Evolutionary conservation across 2,113 vertebrate genomes (phyloP), one percentile per base, ranked within the genome.

Genomic region (Piprites chloris): DNA sequence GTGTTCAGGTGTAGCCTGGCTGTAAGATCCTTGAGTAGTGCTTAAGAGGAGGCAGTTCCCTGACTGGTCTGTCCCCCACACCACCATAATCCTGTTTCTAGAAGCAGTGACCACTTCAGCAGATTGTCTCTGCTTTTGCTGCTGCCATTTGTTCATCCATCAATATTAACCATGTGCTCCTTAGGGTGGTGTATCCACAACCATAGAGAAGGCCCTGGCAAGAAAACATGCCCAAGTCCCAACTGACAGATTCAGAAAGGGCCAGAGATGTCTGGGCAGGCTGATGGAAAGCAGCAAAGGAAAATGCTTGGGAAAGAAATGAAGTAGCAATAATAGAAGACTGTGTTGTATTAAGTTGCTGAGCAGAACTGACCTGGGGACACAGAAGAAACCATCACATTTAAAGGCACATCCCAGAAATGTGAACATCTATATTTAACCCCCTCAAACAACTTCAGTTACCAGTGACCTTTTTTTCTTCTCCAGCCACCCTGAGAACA

Each of bases 81-180:
- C 39, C 66, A 47, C 30, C 1, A 0, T 28, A 50, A 66, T 39
- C 35, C 55, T 8, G 5, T 39, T 71, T 37, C 37, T 55, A n/a
- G 65, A n/a, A 49, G 28, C 27, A 30, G 13, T 66, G 27, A 58
- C 27, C 37, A 4, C 56, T 61, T 66, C 19, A 72, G 58, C 53
- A 62, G 27, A 12, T 17, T 50, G 39, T 50, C 26, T 85, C 61
- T 91, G 77, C 63, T 85, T 67, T 72, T 35, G 68, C 59, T 73
- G 58, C 81, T 87, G 75, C 55, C 66, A 9, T 69, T 78, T 69
- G 41, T 55, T 61, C 39, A 65, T 56, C 35, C 0, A 0, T 65
- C 52, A 65, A 0, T 42, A 22, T 77, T 30, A n/a, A 35, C 63
- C 46, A 9, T 41, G 0, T 41, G 8, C 10, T n/a, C 42, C 4